Conservation (phyloP, 30 jellyfish, hydroid and myxozoan genomes). For the Sanderia malayensis region DNA sequence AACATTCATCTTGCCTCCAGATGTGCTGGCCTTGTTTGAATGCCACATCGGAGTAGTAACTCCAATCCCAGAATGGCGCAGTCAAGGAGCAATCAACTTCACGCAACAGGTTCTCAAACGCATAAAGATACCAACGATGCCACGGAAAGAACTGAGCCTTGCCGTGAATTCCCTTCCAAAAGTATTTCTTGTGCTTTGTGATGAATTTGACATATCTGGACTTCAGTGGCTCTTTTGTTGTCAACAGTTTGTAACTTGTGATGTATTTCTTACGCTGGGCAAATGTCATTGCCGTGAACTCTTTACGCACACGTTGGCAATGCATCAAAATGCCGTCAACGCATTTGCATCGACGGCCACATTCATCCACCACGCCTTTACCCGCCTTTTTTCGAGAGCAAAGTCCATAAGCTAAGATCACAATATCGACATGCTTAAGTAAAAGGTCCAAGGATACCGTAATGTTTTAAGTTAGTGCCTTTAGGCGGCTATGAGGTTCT, state of each 20-base stretch:
- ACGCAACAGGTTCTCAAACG: slow-evolving; percentile 51
- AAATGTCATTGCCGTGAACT: slow-evolving; percentile 72
- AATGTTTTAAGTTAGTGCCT: too few species aligned
- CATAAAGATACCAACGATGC: slow-evolving; percentile 80
- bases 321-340: slow-evolving; percentile 59
- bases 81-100: slow-evolving; percentile 69
- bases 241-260: slow-evolving; percentile 35
- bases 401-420: neutral
- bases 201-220: slow-evolving; percentile 34
- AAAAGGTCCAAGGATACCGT: too few species aligned
- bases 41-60: slow-evolving; percentile 40
- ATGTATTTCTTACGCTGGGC: slow-evolving; percentile 71
- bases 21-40: slow-evolving; percentile 52
- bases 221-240: slow-evolving; percentile 65
- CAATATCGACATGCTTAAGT: too few species aligned
- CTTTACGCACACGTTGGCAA: slow-evolving; percentile 85
- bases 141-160: slow-evolving; percentile 78
- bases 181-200: slow-evolving; percentile 45
- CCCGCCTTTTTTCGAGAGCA: neutral
- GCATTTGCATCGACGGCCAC: slow-evolving; percentile 81
- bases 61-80: slow-evolving; percentile 82
- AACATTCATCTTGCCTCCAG: slow-evolving; percentile 61
- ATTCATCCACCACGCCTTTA: slow-evolving; percentile 49
- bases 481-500: too few species aligned
- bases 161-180: slow-evolving; percentile 56